These are phyloP conservation scores for Amblyjoppa proteus DNA, from an alignment of 2,888 invertebrate species.

Conservation along the genomic window DNA sequence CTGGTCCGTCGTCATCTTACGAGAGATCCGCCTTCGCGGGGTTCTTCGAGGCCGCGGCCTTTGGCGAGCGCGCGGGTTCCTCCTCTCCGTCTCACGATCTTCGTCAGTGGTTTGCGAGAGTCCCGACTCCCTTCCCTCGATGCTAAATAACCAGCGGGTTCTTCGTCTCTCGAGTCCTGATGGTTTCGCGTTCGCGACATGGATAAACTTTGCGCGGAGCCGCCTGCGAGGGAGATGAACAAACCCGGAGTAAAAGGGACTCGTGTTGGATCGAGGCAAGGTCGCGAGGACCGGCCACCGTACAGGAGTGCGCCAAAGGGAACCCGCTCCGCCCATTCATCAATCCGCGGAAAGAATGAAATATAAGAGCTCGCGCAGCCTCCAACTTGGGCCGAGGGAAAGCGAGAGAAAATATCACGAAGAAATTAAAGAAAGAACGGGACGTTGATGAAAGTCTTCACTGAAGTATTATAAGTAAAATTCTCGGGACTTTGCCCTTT, in stretches of 20 bases:
- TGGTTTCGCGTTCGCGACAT: slow-evolving; percentile 26
- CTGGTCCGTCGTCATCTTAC: slow-evolving; percentile 42
- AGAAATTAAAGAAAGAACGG: slow-evolving; percentile 21
- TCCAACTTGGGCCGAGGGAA: background rate
- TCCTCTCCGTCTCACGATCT: slow-evolving; percentile 19
- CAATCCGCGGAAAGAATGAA: slow-evolving; percentile 69
- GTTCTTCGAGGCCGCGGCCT: slow-evolving; percentile 58
- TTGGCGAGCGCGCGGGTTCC: slow-evolving; percentile 13
- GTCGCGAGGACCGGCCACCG: slow-evolving; percentile 61
- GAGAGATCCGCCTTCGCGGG: slow-evolving; percentile 36
- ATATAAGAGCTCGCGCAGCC: slow-evolving; percentile 49
- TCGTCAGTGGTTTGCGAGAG: slow-evolving; percentile 50
- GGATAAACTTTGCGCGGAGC: slow-evolving; percentile 45
- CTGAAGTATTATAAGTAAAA: slow-evolving; percentile 42
- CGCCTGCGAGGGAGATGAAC: slow-evolving; percentile 10
- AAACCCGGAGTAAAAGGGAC: slow-evolving; percentile 46
- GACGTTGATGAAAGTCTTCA: slow-evolving; percentile 9
- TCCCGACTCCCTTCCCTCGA: slow-evolving; percentile 56
- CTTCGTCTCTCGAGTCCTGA: background rate
- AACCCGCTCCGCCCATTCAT: slow-evolving; percentile 70
- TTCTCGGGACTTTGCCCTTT: slow-evolving; percentile 56
- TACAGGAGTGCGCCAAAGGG: slow-evolving; percentile 67
- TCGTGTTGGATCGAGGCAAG: slow-evolving; percentile 58
- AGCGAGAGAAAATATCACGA: slow-evolving; percentile 8
- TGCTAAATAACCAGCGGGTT: slow-evolving; percentile 66